Conservation (phyloP, 2,888 invertebrate genomes). For the Sicus ferrugineus region DNA sequence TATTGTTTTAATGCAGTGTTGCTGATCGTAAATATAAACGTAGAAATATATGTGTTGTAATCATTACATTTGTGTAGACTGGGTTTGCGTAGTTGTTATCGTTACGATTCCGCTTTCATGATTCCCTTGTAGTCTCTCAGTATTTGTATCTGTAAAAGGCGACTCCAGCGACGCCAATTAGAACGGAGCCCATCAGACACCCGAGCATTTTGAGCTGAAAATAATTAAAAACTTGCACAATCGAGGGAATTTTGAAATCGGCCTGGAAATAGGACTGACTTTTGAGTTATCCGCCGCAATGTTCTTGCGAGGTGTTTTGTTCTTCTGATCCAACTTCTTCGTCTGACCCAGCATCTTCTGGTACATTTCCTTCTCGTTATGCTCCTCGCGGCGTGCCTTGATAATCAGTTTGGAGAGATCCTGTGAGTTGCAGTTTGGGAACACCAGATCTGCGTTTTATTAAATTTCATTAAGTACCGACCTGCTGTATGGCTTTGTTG, state of each 20-base stretch:
- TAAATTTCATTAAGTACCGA: constrained; percentile 28
- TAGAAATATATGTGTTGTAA: too few relatives aligned
- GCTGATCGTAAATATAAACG: too few relatives aligned
- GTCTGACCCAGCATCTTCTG: constrained; percentile 72
- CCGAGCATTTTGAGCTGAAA: constrained; percentile 63
- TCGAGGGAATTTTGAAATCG: not conserved
- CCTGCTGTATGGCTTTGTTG: constrained; percentile 68
- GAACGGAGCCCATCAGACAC: constrained; percentile 71
- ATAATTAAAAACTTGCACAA: not conserved
- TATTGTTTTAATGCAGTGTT: too few relatives aligned
- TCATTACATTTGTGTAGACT: too few relatives aligned
- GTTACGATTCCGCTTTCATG: not conserved
- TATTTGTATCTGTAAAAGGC: constrained; percentile 78
- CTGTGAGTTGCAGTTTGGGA: constrained; percentile 41
- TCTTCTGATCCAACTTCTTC: constrained; percentile 63
- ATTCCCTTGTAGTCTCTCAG: constrained; percentile 42
- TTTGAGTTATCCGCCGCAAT: constrained; percentile 59
- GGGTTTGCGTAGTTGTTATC: not conserved
- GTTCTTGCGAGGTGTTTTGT: constrained; percentile 53
- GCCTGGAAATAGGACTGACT: constrained; percentile 43
- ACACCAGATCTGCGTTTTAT: not conserved
- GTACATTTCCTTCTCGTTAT: constrained; percentile 72
- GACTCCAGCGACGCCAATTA: constrained; percentile 77
- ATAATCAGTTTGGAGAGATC: constrained; percentile 69
- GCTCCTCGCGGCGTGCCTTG: constrained; percentile 69